These are phyloP conservation scores for Conchocele bisecta DNA, from an alignment of 2,888 invertebrate species.

Conservation along the genomic window DNA sequence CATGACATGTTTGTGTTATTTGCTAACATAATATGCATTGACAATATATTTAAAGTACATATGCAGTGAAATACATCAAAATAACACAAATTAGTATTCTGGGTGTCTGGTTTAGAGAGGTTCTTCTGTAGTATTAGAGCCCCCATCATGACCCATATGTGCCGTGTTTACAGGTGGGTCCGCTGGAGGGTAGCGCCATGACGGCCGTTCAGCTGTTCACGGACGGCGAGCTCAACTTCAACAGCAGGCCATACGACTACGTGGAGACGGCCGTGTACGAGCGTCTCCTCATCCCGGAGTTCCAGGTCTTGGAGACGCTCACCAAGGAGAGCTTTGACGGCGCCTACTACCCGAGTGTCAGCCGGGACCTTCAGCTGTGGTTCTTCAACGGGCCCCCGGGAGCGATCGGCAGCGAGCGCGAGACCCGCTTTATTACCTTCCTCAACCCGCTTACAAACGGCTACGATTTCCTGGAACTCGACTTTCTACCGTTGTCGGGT, in stretches of 20 bases:
- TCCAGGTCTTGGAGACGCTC: constrained; percentile 34
- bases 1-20: too few species aligned
- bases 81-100: too few species aligned
- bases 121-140: too few species aligned
- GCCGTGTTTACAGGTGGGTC: too few species aligned
- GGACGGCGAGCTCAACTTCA: constrained; percentile 51
- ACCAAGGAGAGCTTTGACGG: constrained; percentile 58
- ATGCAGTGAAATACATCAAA: too few species aligned
- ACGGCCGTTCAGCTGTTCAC: constrained; percentile 26
- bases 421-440: constrained; percentile 41
- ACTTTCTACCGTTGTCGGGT: constrained; percentile 59
- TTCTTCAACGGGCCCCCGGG: constrained; percentile 58
- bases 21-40: too few species aligned
- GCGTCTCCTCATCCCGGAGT: constrained; percentile 32
- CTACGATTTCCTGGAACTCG: constrained; percentile 46
- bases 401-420: constrained; percentile 40
- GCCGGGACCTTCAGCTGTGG: constrained; percentile 36
- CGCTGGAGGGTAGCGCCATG: constrained; percentile 32
- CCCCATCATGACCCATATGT: too few species aligned
- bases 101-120: too few species aligned
- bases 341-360: constrained; percentile 33
- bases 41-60: too few species aligned
- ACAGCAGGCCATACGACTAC: constrained; percentile 57
- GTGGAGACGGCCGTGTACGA: constrained; percentile 51
- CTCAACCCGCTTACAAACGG: constrained; percentile 45